Percentiles rank a stretch among this genome's conserved stretches.
phyloP scores from a whole-genome alignment of 2,113 vertebrate species.

The Phasianus colchicus region DNA sequence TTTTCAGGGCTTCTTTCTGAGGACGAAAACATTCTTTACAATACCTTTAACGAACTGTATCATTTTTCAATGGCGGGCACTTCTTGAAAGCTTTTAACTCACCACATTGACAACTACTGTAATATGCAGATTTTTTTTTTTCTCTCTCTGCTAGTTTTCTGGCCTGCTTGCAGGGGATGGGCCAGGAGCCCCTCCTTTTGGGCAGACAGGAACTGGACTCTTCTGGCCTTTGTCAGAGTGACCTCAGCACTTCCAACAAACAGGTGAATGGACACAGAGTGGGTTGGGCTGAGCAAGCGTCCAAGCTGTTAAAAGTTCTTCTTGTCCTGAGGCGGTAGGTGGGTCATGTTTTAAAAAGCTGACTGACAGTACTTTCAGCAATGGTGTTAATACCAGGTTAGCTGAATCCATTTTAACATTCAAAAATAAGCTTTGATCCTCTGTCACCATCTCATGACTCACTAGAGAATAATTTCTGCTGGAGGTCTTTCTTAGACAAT shows the following conservation, averaged over 20 bases:
- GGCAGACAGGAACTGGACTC: slow-evolving; percentile 62
- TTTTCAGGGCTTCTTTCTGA: neutral
- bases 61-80: neutral
- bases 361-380: neutral
- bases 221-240: slow-evolving; percentile 74
- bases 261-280: slow-evolving; percentile 78
- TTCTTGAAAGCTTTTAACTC: slow-evolving; percentile 14
- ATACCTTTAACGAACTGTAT: neutral
- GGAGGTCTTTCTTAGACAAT: slow-evolving; percentile 7
- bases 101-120: neutral
- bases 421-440: slow-evolving; percentile 48
- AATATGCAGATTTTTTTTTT: neutral
- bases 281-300: slow-evolving; percentile 22
- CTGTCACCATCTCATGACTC: slow-evolving; percentile 26
- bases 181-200: slow-evolving; percentile 78
- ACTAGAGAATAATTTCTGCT: slow-evolving; percentile 20
- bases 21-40: neutral
- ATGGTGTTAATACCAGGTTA: neutral
- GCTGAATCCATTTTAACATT: neutral
- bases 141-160: slow-evolving; percentile 76
- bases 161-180: slow-evolving; percentile 75
- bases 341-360: slow-evolving; percentile 20
- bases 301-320: slow-evolving; percentile 35
- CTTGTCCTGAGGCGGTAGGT: slow-evolving; percentile 9
- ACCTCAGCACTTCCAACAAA: slow-evolving; percentile 80